Conservation (phyloP, 2,797 vertebrate species). For the Sarcoramphus papa region DNA sequence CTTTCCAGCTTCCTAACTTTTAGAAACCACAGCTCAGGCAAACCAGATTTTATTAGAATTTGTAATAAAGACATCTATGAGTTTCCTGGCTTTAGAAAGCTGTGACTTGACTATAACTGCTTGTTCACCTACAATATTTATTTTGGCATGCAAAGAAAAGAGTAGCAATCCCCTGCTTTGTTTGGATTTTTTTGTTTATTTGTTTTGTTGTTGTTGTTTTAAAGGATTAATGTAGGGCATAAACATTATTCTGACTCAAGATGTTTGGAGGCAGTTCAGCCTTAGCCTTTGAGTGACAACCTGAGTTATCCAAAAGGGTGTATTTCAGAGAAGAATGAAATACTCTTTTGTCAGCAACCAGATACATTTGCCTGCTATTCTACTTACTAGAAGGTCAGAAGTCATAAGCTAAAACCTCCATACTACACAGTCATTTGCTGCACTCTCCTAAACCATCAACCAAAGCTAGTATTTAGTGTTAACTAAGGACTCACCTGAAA, state of each 20-base stretch:
- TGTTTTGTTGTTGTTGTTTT: background rate
- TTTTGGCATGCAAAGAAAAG: background rate
- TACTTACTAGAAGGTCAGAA: background rate
- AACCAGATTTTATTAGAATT: background rate
- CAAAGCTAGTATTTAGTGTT: background rate
- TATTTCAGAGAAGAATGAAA: background rate
- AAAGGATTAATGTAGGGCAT: background rate
- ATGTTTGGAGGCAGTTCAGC: background rate
- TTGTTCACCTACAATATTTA: background rate
- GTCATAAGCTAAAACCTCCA: background rate
- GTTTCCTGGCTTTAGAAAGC: background rate
- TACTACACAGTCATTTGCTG: background rate
- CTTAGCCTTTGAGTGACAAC: background rate
- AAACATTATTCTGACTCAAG: background rate
- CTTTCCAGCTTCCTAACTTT: background rate
- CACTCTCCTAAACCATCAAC: background rate
- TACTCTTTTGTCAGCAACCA: background rate
- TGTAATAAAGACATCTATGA: background rate
- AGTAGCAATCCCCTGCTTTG: background rate
- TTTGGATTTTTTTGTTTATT: background rate
- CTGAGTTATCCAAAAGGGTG: background rate
- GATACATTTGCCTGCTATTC: background rate
- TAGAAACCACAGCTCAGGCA: background rate
- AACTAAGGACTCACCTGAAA: conserved; percentile 84
- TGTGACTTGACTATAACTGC: background rate